Percentiles rank a stretch among this genome's conserved stretches.
Conservation (phyloP, 1,140 invertebrate genomes). For the Cecropterus lyciades region DNA sequence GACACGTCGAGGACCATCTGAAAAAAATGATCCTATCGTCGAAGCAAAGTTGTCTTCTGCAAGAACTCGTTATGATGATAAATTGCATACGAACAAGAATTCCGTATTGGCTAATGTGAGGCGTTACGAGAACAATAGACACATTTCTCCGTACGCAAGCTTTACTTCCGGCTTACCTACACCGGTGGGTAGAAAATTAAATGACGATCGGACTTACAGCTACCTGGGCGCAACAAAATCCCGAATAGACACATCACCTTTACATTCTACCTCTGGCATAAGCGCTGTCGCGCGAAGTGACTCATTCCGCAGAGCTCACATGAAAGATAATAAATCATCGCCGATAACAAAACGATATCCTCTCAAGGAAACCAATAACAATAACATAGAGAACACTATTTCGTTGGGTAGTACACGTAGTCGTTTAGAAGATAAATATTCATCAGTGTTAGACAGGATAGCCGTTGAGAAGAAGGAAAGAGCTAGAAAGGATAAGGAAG, state of each 20-base stretch:
- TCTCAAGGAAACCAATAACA: conserved; percentile 76
- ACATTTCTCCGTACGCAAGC: conserved; percentile 68
- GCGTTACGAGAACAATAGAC: conserved; percentile 76
- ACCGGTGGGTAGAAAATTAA: conserved; percentile 59
- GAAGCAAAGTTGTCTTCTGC: conserved; percentile 62
- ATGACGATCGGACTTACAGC: conserved; percentile 71
- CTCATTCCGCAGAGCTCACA: conserved; percentile 72
- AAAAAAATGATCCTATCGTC: conserved; percentile 71
- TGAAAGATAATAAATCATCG: conserved; percentile 75
- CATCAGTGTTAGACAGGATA: conserved; percentile 88
- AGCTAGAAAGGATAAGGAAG: conserved; percentile 78
- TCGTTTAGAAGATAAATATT: conserved; percentile 90
- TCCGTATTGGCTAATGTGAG: conserved; percentile 66
- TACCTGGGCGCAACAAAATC: conserved; percentile 66
- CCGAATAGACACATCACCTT: conserved; percentile 70
- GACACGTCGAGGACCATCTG: conserved; percentile 90
- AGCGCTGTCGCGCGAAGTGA: conserved; percentile 68
- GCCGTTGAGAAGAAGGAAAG: conserved; percentile 85
- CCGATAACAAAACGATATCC: conserved; percentile 75
- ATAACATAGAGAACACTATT: conserved; percentile 71
- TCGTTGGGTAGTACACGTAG: conserved; percentile 85
- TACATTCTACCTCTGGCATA: conserved; percentile 63
- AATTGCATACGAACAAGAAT: conserved; percentile 67
- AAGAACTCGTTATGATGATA: conserved; percentile 74
- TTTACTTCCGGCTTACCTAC: conserved; percentile 53